Conservation (phyloP, 1,140 invertebrate species). For the Venturia canescens region DNA sequence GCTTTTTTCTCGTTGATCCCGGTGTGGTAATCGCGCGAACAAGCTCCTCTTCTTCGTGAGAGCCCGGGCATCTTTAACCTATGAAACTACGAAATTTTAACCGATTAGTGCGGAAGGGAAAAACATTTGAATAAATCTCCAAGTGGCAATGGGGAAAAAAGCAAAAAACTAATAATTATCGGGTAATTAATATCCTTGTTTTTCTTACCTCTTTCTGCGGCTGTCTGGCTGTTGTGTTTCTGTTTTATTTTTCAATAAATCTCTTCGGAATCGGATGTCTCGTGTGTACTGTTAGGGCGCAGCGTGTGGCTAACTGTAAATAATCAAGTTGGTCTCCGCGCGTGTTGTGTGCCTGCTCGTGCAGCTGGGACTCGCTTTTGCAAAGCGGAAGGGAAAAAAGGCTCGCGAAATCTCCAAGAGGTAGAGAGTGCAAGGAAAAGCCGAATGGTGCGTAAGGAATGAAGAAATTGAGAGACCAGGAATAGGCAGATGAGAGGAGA, state of each 20-base stretch:
- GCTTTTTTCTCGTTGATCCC: too few species aligned
- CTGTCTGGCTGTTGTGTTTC: constrained; percentile 43
- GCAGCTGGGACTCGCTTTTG: constrained; percentile 11
- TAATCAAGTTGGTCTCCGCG: constrained; percentile 48
- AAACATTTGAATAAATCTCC: not conserved
- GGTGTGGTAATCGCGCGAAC: too few species aligned
- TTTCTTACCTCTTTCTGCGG: constrained; percentile 5
- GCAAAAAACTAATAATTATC: too few species aligned
- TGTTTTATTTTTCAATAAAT: constrained; percentile 36
- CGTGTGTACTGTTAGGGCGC: constrained; percentile 60
- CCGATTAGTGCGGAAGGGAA: too few species aligned
- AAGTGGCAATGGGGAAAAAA: too few species aligned
- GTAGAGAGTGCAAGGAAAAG: constrained; percentile 3
- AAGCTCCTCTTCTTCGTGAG: too few species aligned
- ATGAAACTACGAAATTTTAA: too few species aligned
- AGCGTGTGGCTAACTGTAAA: constrained; percentile 65
- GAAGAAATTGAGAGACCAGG: constrained; percentile 42
- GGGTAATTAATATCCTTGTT: constrained; percentile 1
- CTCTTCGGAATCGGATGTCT: constrained; percentile 40
- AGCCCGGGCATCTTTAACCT: too few species aligned
- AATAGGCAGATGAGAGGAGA: not conserved
- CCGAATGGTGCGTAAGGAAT: constrained; percentile 9
- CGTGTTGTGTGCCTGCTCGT: constrained; percentile 31
- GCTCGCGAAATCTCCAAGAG: not conserved
- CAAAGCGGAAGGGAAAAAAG: not conserved